phyloP scores from a whole-genome alignment of 1,140 invertebrate species.

The Cyrtorhinus lividipennis region DNA sequence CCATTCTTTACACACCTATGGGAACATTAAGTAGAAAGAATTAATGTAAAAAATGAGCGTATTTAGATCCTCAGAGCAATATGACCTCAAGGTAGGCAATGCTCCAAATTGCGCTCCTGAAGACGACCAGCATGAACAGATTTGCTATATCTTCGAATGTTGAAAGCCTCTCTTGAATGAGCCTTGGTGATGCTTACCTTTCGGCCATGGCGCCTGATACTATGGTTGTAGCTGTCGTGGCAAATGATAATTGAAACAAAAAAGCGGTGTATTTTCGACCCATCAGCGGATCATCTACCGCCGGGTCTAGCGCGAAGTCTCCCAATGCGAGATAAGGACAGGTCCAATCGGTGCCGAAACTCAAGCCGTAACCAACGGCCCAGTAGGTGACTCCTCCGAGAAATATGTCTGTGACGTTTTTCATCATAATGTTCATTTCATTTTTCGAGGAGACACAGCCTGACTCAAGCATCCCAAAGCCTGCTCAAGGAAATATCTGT shows the following conservation, averaged over 20 bases:
- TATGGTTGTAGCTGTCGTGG: conserved; percentile 82
- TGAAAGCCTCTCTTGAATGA: too few species aligned
- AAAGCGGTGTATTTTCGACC: conserved; percentile 67
- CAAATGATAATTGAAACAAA: conserved; percentile 75
- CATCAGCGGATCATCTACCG: conserved; percentile 46
- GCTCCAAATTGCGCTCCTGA: too few species aligned
- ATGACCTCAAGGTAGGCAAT: too few species aligned
- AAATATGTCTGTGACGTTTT: conserved; percentile 84
- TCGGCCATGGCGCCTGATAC: conserved; percentile 83
- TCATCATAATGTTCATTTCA: conserved; percentile 96
- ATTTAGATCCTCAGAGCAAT: too few species aligned
- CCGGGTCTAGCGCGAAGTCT: conserved; percentile 51
- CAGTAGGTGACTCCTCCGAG: conserved; percentile 86
- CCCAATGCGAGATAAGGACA: conserved; percentile 62
- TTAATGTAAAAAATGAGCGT: too few species aligned
- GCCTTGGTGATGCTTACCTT: too few species aligned
- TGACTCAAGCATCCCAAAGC: conserved; percentile 83
- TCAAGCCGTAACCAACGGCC: conserved; percentile 85
- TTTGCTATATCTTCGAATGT: too few species aligned
- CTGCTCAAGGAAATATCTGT: conserved; percentile 14
- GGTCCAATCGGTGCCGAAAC: conserved; percentile 59
- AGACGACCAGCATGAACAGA: too few species aligned
- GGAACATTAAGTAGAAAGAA: too few species aligned
- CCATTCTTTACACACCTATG: too few species aligned
- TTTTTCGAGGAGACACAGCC: conserved; percentile 87